Base-by-base conservation (phyloP, 2,888 invertebrate species). In the Pseudococcus longispinus region DNA sequence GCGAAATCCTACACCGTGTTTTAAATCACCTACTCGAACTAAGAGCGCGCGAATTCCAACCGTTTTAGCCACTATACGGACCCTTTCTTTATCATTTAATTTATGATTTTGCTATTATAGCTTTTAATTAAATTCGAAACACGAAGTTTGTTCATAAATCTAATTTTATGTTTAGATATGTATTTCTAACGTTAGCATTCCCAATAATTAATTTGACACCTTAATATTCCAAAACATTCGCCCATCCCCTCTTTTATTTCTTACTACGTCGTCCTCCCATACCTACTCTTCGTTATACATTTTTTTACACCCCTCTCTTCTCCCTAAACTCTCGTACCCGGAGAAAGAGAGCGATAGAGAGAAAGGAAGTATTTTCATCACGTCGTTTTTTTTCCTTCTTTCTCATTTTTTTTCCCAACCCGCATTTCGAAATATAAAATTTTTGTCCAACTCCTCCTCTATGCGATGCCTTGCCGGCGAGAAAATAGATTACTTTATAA, bases 121-220 rank as follows among this genome's bases (percentile, higher is more conserved):
- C 87, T 87, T 87, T 87, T 87, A 87, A 87, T 87, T 87, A 87
- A 87, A 87, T 87, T 87, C 87, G 87, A 87, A 87, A 87, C 87
- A 87, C 87, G 87, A 87, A 87, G 87, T 87, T 87, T 87, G 83
- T 87, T 87, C 87, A 87, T 87, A 87, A 87, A 87, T 87, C 87
- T 87, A 82, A 87, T 87, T 87, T 87, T 87, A 87, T 83, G 87
- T 87, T 87, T 87, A 87, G 82, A 87, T 86, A 86, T 86, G 87
- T 87, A 87, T 82, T 87, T 87, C 82, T 87, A 87, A 87, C 83
- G 87, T 87, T 87, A 82, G 83, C 70, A 87, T 87, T 87, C 87
- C 83, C 87, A 87, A 87, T 87, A 87, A 87, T 87, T 87, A 87
- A 87, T 87, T 87, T 87, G 87, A 87, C 87, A 87, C 87, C 87